A percentile compares a stretch with the other conserved stretches of the same genome.
These are phyloP conservation scores for Diarsia dahlii DNA, from an alignment of 2,888 invertebrate species.

Conservation along the genomic window DNA sequence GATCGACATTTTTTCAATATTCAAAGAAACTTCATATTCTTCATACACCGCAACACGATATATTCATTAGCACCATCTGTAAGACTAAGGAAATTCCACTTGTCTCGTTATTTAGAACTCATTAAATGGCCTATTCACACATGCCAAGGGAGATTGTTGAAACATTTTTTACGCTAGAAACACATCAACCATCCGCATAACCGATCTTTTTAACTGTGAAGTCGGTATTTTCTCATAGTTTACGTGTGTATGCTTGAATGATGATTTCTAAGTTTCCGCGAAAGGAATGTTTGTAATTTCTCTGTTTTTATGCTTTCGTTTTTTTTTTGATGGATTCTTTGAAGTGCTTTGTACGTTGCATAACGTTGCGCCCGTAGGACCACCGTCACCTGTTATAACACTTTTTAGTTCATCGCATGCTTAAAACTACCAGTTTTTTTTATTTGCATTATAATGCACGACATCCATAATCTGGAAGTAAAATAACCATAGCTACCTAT, in stretches of 20 bases:
- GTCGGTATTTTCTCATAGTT: conserved; percentile 60
- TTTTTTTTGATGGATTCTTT: conserved; percentile 24
- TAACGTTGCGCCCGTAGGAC: neutral
- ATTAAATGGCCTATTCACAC: conserved; percentile 75
- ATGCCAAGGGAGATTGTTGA: conserved; percentile 64
- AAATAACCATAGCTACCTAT: neutral
- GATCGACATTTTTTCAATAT: conserved; percentile 16
- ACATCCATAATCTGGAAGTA: neutral
- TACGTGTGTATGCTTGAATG: conserved; percentile 50
- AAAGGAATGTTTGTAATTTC: conserved; percentile 37
- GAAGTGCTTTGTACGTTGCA: neutral
- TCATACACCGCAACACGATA: conserved; percentile 50
- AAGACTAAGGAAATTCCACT: conserved; percentile 70
- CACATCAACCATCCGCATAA: conserved; percentile 61
- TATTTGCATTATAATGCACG: neutral
- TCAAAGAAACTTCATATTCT: conserved; percentile 28
- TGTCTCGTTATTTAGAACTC: conserved; percentile 73
- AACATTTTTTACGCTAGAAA: conserved; percentile 57
- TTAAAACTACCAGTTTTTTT: neutral
- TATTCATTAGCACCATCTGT: conserved; percentile 68
- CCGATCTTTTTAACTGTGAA: conserved; percentile 50
- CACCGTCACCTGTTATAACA: neutral
- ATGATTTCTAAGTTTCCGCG: conserved; percentile 44
- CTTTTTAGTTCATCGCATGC: neutral
- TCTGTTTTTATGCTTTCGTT: conserved; percentile 24